A percentile compares a stretch with the other conserved stretches of the same genome.
phyloP scores from a whole-genome alignment of 2,888 invertebrate genomes.

The Oxytorus armatus region DNA sequence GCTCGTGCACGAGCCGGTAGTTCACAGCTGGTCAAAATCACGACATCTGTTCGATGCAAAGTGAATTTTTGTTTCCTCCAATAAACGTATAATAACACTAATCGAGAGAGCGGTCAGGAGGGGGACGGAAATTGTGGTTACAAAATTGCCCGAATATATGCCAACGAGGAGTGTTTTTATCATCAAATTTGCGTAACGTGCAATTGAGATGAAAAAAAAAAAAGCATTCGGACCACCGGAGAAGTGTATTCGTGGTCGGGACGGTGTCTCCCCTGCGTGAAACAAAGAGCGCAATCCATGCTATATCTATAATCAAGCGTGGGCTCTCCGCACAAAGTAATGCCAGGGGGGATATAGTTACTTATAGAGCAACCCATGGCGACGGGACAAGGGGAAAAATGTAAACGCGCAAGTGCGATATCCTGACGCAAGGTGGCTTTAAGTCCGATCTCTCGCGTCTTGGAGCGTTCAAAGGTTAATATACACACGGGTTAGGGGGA shows the following conservation, averaged over 20 bases:
- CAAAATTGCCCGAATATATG: conserved; percentile 14
- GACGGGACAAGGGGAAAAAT: conserved; percentile 8
- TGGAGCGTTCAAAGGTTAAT: conserved; percentile 35
- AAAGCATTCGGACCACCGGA: conserved; percentile 28
- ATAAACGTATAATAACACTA: not conserved
- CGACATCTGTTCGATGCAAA: conserved; percentile 44
- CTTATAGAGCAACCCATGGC: conserved; percentile 24
- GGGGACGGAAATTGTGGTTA: not conserved
- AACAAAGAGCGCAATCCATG: conserved; percentile 66
- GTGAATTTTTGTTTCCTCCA: conserved; percentile 16
- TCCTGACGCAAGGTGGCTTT: conserved; percentile 72
- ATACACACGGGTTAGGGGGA: conserved; percentile 23
- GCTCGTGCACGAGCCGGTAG: conserved; percentile 25
- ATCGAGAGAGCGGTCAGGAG: not conserved
- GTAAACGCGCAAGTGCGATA: conserved; percentile 65
- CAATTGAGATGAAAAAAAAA: conserved; percentile 23
- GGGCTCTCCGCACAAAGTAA: conserved; percentile 60
- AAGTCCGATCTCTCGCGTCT: conserved; percentile 44
- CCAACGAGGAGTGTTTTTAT: conserved; percentile 8
- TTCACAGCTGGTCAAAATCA: conserved; percentile 49
- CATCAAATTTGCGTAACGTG: conserved; percentile 35
- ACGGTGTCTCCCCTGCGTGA: conserved; percentile 21
- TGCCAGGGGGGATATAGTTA: conserved; percentile 37
- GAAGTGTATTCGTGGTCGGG: conserved; percentile 37
- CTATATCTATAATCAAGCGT: conserved; percentile 39